phyloP scores from a whole-genome alignment of 2,888 invertebrate genomes.

The Polietes domitor region DNA sequence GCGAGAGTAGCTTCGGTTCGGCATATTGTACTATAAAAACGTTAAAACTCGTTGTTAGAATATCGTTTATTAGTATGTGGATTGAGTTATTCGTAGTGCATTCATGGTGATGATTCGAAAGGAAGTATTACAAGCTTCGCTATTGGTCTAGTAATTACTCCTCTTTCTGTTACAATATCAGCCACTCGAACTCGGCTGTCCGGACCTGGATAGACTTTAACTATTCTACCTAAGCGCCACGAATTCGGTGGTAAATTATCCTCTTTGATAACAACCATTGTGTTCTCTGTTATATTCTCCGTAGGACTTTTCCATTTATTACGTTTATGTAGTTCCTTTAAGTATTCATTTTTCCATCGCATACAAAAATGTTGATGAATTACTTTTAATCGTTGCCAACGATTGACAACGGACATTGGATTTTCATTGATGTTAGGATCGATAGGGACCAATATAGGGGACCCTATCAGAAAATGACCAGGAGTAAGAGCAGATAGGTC shows the following conservation, averaged over 20 bases:
- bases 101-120: not conserved
- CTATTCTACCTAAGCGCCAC: constrained; percentile 31
- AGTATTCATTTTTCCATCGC: constrained; percentile 38
- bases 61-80: not conserved
- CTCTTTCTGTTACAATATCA: not conserved
- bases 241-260: constrained; percentile 31
- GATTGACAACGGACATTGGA: too few relatives aligned
- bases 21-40: not conserved
- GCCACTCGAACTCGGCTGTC: constrained; percentile 3
- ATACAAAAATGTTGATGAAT: constrained; percentile 21
- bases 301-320: constrained; percentile 26
- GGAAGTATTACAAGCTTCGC: not conserved
- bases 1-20: not conserved
- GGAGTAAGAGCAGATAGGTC: constrained; percentile 27
- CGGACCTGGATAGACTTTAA: not conserved
- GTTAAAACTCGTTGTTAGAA: too few relatives aligned
- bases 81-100: not conserved
- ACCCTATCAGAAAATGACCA: constrained; percentile 42
- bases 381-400: constrained; percentile 22
- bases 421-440: too few relatives aligned
- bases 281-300: not conserved
- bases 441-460: constrained; percentile 14
- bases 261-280: constrained; percentile 7
- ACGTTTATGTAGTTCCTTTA: constrained; percentile 10
- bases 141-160: not conserved